These are phyloP conservation scores for Celastrina argiolus DNA, from an alignment of 2,888 invertebrate species.

Conservation along the genomic window DNA sequence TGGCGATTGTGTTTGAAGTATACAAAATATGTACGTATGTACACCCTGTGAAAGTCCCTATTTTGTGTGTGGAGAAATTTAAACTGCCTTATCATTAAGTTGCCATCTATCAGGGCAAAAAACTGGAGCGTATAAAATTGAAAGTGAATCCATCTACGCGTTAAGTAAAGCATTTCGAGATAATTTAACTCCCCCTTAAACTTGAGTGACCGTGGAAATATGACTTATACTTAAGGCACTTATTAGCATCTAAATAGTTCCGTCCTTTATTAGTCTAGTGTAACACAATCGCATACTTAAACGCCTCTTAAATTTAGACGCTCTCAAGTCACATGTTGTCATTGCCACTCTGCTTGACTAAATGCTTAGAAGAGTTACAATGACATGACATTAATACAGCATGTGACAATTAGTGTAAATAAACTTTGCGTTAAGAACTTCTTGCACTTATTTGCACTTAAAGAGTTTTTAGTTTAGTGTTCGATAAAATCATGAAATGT, in stretches of 20 bases:
- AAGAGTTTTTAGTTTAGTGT: neutral
- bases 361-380: too few relatives aligned
- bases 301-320: neutral
- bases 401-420: too few relatives aligned
- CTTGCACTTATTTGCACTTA: too few relatives aligned
- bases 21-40: neutral
- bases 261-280: too few relatives aligned
- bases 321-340: neutral
- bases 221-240: too few relatives aligned
- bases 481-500: neutral
- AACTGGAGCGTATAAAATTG: conserved; percentile 22
- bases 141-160: conserved; percentile 11
- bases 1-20: too few relatives aligned
- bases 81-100: conserved; percentile 13
- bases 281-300: too few relatives aligned
- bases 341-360: neutral
- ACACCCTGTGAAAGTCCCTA: neutral
- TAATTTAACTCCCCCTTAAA: neutral
- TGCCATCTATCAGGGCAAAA: conserved; percentile 19
- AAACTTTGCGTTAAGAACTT: too few relatives aligned
- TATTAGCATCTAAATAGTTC: too few relatives aligned
- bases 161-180: conserved; percentile 15
- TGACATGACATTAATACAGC: too few relatives aligned
- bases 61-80: conserved; percentile 9
- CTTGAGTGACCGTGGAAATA: neutral